Conservation (phyloP, 2,797 vertebrate genomes). For the Erithacus rubecula region DNA sequence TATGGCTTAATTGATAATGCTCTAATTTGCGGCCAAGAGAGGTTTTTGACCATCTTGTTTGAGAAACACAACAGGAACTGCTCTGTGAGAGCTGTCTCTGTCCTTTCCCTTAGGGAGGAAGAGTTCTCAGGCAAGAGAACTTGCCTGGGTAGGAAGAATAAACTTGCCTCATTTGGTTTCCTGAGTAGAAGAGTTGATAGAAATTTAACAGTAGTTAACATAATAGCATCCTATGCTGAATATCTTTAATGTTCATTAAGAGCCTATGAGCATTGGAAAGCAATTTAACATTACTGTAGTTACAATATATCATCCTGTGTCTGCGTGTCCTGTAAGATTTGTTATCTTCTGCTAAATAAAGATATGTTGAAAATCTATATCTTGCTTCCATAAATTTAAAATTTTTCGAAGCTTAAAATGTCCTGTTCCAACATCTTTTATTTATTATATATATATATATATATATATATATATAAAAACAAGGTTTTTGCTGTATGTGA, state of each 20-base stretch:
- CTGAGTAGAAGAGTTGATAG: background rate
- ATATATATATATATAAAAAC: background rate
- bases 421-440: background rate
- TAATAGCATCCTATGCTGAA: background rate
- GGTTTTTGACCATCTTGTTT: background rate
- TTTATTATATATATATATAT: too few relatives aligned
- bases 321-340: background rate
- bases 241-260: background rate
- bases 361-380: background rate
- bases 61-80: background rate
- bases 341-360: background rate
- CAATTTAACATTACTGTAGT: background rate
- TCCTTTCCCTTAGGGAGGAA: background rate
- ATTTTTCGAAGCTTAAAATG: background rate
- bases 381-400: background rate
- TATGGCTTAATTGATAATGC: background rate
- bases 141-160: background rate
- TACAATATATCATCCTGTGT: background rate
- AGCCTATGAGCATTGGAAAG: background rate
- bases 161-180: background rate
- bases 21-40: background rate
- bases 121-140: background rate
- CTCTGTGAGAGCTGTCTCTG: background rate
- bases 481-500: background rate
- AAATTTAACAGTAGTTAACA: background rate